Percentiles rank a stretch among this genome's conserved stretches.
These are phyloP conservation scores for Saccostrea glomerata DNA, from an alignment of 1,140 invertebrate species.

Conservation along the genomic window DNA sequence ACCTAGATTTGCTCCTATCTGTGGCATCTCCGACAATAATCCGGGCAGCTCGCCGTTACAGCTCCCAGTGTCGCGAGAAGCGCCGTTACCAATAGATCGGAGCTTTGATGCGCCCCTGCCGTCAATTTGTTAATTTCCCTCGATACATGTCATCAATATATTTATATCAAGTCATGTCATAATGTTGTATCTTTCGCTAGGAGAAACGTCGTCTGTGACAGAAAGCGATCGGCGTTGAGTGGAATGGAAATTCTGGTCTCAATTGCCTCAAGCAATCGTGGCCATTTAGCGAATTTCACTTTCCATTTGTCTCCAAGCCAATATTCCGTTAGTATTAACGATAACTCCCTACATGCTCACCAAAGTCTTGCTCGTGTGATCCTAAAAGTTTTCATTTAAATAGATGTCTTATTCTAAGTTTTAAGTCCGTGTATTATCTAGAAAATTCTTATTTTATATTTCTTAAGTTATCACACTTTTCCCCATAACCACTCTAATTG, in stretches of 20 bases:
- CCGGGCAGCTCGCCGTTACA: background rate
- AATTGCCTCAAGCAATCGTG: background rate
- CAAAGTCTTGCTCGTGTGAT: background rate
- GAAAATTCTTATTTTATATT: too few relatives aligned
- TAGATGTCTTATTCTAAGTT: too few relatives aligned
- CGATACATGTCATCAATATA: conserved; percentile 28
- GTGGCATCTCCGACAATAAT: background rate
- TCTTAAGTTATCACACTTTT: too few relatives aligned
- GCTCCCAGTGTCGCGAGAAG: background rate
- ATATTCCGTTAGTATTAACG: background rate
- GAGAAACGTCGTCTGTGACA: conserved; percentile 26
- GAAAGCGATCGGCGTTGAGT: conserved; percentile 1
- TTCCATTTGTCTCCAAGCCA: background rate
- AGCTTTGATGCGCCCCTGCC: conserved; percentile 22
- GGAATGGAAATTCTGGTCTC: conserved; percentile 18
- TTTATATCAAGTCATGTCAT: conserved; percentile 32
- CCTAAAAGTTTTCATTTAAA: too few relatives aligned
- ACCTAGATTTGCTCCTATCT: background rate
- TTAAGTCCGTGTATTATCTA: too few relatives aligned
- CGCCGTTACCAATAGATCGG: conserved; percentile 4
- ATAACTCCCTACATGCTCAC: background rate
- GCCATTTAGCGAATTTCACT: background rate
- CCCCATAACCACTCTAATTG: too few relatives aligned
- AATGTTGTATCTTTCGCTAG: conserved; percentile 32
- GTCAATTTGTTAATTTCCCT: conserved; percentile 38